Base-by-base conservation (phyloP, 2,113 vertebrate species). In the Miniopterus natalensis region DNA sequence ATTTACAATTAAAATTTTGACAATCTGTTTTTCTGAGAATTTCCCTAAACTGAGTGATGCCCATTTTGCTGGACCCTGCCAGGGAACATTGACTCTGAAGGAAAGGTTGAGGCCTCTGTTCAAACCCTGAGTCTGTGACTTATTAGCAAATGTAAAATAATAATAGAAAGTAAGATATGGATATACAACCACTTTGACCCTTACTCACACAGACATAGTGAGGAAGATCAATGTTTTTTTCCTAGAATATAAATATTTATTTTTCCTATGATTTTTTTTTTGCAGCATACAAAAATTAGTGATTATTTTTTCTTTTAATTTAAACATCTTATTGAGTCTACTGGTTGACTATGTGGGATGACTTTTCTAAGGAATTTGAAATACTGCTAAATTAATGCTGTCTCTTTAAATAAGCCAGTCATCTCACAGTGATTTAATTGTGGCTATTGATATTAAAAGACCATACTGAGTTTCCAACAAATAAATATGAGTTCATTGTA, bases 391-490 rank as follows among this genome's bases (percentile, higher is more conserved):
- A 59, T 84, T 97, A 88, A 81, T 89, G 57, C 27, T 27, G 5
- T 78, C 49, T 91, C 59, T 91, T 96, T 95, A 96, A 96, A 81
- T 45, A 63, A 96, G 36, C 29, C 65, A 73, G 12, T 90, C 36
- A 94, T 93, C 71, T 17, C 25, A 84, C 4, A 79, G 51, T 96
- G 95, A 87, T 87, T 94, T 95, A 96, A 85, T 96, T 97, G 81
- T 25, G 66, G 57, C 36, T 96, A 86, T 97, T 97, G 88, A 97
- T 97, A 29, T 98, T 97, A 80, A 84, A 86, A 96, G 89, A 95
- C 31, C 84, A 47, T 40, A 94, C 21, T 42, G 78, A 42, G 45
- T 91, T 97, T 95, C 25, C 74, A 29, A 88, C 42, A 89, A 96
- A 57, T 21, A 90, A 57, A 63, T 93, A 14, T 78, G 66, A 97